phyloP scores from a whole-genome alignment of 2,888 invertebrate species.

The Norana najaformis region DNA sequence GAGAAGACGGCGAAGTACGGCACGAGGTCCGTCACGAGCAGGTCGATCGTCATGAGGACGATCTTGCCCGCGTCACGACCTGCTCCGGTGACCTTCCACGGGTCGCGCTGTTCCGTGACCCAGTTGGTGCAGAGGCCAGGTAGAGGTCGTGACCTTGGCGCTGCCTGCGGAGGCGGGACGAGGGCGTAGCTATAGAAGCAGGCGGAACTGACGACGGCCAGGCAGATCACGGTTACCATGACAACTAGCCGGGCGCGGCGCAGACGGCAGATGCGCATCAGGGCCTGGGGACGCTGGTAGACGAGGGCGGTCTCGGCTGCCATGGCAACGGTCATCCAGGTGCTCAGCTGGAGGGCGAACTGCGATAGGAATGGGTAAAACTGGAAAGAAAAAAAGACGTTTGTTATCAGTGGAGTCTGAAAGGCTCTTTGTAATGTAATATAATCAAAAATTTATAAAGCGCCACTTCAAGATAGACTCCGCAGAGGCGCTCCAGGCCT shows the following conservation, averaged over 20 bases:
- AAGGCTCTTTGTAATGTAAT: no score
- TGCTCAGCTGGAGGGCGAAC: slow-evolving; percentile 51
- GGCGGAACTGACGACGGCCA: slow-evolving; percentile 58
- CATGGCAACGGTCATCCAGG: slow-evolving; percentile 56
- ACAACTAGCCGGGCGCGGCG: slow-evolving; percentile 56
- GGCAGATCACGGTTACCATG: slow-evolving; percentile 54
- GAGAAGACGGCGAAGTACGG: slow-evolving; percentile 50
- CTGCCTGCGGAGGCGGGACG: slow-evolving; percentile 35
- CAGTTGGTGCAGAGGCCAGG: slow-evolving; percentile 18
- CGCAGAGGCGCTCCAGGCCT: no score
- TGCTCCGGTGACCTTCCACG: not conserved
- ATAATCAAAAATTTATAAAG: no score
- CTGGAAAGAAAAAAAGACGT: slow-evolving; percentile 37
- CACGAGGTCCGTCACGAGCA: slow-evolving; percentile 50
- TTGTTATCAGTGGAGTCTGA: not conserved
- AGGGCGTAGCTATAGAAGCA: slow-evolving; percentile 60
- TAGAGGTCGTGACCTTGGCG: not conserved
- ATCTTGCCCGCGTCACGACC: slow-evolving; percentile 45
- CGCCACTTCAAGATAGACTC: no score
- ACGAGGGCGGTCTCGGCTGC: slow-evolving; percentile 55
- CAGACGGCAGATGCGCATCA: slow-evolving; percentile 52
- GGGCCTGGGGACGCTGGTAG: slow-evolving; percentile 49
- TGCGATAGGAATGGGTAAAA: slow-evolving; percentile 55
- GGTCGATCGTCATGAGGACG: slow-evolving; percentile 56
- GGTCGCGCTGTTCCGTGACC: not conserved